Percentiles rank a stretch among this genome's conserved stretches.
Evolutionary conservation across 2,797 vertebrate species (phyloP).

Genomic region (Molossus molossus): DNA sequence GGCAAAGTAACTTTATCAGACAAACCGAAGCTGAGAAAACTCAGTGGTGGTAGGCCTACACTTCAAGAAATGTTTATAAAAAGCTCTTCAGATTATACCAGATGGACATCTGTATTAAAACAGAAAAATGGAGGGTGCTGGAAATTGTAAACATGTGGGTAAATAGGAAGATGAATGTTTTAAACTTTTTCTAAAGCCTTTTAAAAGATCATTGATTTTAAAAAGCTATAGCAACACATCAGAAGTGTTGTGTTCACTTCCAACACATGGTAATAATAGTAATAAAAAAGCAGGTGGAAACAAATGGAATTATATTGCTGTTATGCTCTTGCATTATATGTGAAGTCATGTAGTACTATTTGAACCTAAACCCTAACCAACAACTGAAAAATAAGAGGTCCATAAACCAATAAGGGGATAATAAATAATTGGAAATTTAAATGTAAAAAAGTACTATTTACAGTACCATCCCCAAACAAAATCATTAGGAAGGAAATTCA

Average conservation of each 20-base stretch:
- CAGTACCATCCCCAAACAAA: not conserved
- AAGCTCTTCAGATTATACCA: not conserved
- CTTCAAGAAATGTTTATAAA: not conserved
- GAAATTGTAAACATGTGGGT: not conserved
- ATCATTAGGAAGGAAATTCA: not conserved
- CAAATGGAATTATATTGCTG: slow-evolving; percentile 1
- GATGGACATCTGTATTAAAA: not conserved
- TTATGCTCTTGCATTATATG: not conserved
- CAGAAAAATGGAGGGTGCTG: not conserved
- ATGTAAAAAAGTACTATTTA: not conserved
- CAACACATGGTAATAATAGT: not conserved
- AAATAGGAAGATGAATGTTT: not conserved
- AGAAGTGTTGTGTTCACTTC: not conserved
- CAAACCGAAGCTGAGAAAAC: not conserved
- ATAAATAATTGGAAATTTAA: not conserved
- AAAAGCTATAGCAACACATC: not conserved
- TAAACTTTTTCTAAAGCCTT: not conserved
- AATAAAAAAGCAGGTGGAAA: not conserved
- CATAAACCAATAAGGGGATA: not conserved
- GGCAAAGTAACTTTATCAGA: not conserved
- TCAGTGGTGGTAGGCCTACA: not conserved
- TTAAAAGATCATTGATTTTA: not conserved
- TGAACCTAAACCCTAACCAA: not conserved
- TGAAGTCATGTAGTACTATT: not conserved
- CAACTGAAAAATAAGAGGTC: not conserved